Base-by-base conservation (phyloP, 2,113 vertebrate genomes). In the Oryzias javanicus region DNA sequence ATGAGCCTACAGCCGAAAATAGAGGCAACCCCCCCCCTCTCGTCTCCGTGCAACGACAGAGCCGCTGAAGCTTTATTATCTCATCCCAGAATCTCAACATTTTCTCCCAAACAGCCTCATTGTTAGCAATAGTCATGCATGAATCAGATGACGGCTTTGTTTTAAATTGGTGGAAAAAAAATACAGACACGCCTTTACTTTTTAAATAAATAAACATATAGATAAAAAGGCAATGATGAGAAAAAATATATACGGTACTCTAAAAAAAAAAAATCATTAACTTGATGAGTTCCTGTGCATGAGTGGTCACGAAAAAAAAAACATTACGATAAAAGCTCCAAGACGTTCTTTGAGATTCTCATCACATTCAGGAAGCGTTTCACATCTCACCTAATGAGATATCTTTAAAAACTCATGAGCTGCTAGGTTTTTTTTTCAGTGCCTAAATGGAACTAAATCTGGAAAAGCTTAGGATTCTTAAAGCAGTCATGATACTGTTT, bases 1-100 rank as follows among this genome's bases (percentile, higher is more conserved):
- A 91, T 91, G 80, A 90, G 64, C 63, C 64, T 76, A 65, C 52
- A 55, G 55, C 82, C 81, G 52, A 76, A 91, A 92, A 90, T 90
- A 91, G 87, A 86, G 71, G 72, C 35, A 60, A 73, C 64, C 74
- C 10, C n/a, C 16, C 46, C 18, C 72, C 76, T 67, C 78, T 69
- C 63, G 35, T 35, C 46, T 61, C 67, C 58, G 41, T 74, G 76
- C 70, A 82, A 72, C 77, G 67, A 72, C 76, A 75, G 70, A 79
- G 80, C 42, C 61, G 64, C 59, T 47, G 65, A 65, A 71, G 68
- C 51, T 72, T 64, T 52, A 82, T 81, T 42, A 81, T 64, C 60
- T 79, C 65, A 78, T 81, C 68, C 7, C 49, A 60, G 48, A 63
- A 59, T 70, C 52, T 55, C 27, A 42, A 64, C 6, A 58, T 66